Conservation (phyloP, 2,797 vertebrate genomes). For the Lagothrix lagotricha region DNA sequence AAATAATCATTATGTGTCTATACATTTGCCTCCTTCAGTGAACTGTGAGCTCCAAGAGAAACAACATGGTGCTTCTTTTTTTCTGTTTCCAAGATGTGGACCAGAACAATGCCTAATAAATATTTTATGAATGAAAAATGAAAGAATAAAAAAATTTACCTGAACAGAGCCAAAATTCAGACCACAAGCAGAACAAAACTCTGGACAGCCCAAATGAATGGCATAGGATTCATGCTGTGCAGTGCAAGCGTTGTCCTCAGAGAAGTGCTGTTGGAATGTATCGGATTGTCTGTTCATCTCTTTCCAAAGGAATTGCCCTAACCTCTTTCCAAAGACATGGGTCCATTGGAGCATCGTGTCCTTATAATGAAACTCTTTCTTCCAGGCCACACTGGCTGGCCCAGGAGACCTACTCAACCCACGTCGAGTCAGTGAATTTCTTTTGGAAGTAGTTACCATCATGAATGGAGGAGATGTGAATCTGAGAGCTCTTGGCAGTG, state of each 20-base stretch:
- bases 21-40: neutral
- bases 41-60: neutral
- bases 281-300: neutral
- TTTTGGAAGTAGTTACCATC: neutral
- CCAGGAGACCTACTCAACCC: neutral
- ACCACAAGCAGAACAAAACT: neutral
- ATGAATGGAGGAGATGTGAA: neutral
- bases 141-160: neutral
- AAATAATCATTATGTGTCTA: neutral
- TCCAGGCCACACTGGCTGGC: neutral
- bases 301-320: neutral
- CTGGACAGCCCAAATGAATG: neutral
- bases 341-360: neutral
- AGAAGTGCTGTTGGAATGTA: neutral
- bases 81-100: neutral
- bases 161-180: neutral
- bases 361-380: neutral
- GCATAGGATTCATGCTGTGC: fast-evolving
- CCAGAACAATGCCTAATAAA: neutral
- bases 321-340: neutral
- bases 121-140: neutral
- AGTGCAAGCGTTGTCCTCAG: neutral
- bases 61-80: neutral
- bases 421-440: neutral
- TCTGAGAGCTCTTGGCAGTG: neutral